phyloP scores from a whole-genome alignment of 2,888 invertebrate genomes.

The Conchocele bisecta region DNA sequence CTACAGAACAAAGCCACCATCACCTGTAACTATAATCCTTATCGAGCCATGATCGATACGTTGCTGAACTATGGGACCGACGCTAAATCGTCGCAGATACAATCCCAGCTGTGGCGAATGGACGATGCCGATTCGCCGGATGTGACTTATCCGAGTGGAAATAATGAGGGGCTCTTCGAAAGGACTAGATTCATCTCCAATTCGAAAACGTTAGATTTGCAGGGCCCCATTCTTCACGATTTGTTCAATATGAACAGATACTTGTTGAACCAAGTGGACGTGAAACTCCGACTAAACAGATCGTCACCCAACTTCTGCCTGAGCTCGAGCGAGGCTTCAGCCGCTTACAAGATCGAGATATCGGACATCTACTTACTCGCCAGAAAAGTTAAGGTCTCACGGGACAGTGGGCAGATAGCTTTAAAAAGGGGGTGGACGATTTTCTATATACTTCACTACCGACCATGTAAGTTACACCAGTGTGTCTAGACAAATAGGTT shows the following conservation, averaged over 20 bases:
- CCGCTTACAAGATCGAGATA: slow-evolving; percentile 3
- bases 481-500: too few species aligned
- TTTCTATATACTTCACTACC: too few species aligned
- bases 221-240: slow-evolving; percentile 11
- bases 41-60: slow-evolving; percentile 33
- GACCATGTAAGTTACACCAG: too few species aligned
- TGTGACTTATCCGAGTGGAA: slow-evolving; percentile 23
- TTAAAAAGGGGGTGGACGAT: too few species aligned
- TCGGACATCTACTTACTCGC: slow-evolving; percentile 11
- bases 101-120: slow-evolving; percentile 31
- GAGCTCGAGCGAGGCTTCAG: neutral
- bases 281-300: slow-evolving; percentile 9
- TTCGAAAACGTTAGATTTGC: slow-evolving; percentile 19
- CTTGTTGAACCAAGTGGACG: slow-evolving; percentile 9
- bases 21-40: slow-evolving; percentile 37
- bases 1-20: slow-evolving; percentile 36
- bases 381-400: too few species aligned
- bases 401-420: too few species aligned
- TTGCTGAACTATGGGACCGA: slow-evolving; percentile 20
- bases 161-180: slow-evolving; percentile 18
- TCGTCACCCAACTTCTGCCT: neutral
- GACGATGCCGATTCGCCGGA: slow-evolving; percentile 35
- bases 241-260: neutral
- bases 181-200: neutral
- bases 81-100: slow-evolving; percentile 27